phyloP scores from a whole-genome alignment of 1,140 invertebrate species.

The Zaprionus africanus region DNA sequence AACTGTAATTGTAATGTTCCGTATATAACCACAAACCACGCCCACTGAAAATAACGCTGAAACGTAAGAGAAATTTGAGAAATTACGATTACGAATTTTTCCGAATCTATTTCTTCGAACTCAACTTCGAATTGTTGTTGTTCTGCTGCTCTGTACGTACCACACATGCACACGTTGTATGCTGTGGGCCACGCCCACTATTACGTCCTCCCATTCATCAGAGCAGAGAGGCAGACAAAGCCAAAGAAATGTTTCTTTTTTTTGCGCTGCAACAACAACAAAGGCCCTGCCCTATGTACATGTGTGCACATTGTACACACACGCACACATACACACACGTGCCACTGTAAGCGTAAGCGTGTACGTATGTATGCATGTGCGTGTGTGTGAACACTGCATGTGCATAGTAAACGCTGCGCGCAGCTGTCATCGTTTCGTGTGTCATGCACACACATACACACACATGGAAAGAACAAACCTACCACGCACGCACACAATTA shows the following conservation, averaged over 20 bases:
- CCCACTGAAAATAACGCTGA: slow-evolving; percentile 38
- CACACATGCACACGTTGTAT: slow-evolving; percentile 34
- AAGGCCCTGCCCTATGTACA: slow-evolving; percentile 12
- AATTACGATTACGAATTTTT: slow-evolving; percentile 4
- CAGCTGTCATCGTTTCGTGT: slow-evolving; percentile 33
- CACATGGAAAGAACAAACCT: slow-evolving; percentile 22
- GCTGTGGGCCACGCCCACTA: slow-evolving; percentile 35
- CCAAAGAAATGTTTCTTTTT: slow-evolving; percentile 4
- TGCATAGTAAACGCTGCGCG: slow-evolving; percentile 34
- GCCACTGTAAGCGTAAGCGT: background rate
- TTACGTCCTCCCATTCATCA: slow-evolving; percentile 7
- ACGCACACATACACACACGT: slow-evolving; percentile 13
- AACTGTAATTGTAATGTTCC: slow-evolving; percentile 71
- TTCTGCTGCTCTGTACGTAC: slow-evolving; percentile 19
- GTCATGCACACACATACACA: slow-evolving; percentile 24
- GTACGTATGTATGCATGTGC: background rate
- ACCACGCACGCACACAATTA: slow-evolving; percentile 1
- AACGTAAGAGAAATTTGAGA: slow-evolving; percentile 47
- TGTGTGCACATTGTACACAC: slow-evolving; percentile 10
- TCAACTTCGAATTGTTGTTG: slow-evolving; percentile 20
- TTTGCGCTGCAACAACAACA: background rate
- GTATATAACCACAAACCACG: slow-evolving; percentile 47
- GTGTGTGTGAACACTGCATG: slow-evolving; percentile 17
- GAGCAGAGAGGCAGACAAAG: background rate
- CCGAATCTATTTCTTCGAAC: slow-evolving; percentile 37